A percentile compares a stretch with the other conserved stretches of the same genome.
Conservation (phyloP, 2,797 vertebrate genomes). For the Smutsia temminckii region DNA sequence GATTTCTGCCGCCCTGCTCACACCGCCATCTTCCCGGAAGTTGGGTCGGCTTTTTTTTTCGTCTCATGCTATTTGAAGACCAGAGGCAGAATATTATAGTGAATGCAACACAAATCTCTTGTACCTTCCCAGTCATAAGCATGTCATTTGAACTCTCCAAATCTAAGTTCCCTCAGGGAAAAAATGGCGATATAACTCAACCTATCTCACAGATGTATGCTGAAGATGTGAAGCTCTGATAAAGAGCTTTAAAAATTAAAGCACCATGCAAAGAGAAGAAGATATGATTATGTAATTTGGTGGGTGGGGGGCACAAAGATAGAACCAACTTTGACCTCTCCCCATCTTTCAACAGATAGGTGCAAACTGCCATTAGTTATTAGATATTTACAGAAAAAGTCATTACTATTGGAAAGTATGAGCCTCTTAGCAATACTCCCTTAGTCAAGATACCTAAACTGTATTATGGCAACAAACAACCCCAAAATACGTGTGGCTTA, state of each 20-base stretch:
- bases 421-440: not conserved
- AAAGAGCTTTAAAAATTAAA: not conserved
- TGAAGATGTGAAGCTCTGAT: not conserved
- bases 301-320: too few species aligned
- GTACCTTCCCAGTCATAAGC: not conserved
- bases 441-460: not conserved
- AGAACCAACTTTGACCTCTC: not conserved
- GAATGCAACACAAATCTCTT: not conserved
- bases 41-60: too few species aligned
- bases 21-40: too few species aligned
- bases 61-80: slow-evolving; percentile 1
- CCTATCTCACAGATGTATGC: not conserved
- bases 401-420: slow-evolving; percentile 34
- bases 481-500: not conserved
- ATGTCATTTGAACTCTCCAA: not conserved
- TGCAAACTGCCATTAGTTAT: slow-evolving; percentile 33
- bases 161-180: not conserved
- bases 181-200: not conserved
- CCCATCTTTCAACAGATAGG: slow-evolving; percentile 30
- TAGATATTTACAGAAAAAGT: slow-evolving; percentile 38
- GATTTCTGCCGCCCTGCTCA: too few species aligned
- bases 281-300: too few species aligned
- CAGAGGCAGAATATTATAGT: not conserved
- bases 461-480: not conserved
- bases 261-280: not conserved